Evolutionary conservation across 2,113 vertebrate species (phyloP).

Genomic region (Scomber colias): DNA sequence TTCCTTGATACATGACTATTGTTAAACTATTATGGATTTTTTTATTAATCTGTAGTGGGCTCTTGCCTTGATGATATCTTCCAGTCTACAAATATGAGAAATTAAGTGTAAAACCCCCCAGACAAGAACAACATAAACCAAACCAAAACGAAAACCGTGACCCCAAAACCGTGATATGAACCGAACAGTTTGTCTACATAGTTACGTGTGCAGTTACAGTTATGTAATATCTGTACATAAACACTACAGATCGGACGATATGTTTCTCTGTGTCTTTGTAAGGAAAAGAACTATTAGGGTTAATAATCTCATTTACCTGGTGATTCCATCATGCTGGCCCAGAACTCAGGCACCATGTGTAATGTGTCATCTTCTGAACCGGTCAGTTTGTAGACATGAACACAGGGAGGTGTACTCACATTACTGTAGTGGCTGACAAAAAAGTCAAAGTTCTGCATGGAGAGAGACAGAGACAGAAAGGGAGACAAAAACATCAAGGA

Average conservation of each 20-base stretch:
- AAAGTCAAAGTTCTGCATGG: constrained; percentile 94
- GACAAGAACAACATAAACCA: too few relatives aligned
- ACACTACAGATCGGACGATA: not conserved
- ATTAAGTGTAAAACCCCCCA: too few relatives aligned
- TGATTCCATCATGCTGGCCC: constrained; percentile 99
- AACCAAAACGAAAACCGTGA: too few relatives aligned
- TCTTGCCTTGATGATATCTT: too few relatives aligned
- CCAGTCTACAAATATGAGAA: too few relatives aligned
- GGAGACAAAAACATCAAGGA: not conserved
- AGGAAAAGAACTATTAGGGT: not conserved
- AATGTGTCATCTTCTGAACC: constrained; percentile 88
- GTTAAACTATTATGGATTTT: too few relatives aligned
- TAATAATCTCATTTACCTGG: constrained; percentile 81
- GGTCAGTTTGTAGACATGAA: constrained; percentile 95
- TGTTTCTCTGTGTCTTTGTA: not conserved
- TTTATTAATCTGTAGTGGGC: too few relatives aligned
- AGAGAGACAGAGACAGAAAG: not conserved
- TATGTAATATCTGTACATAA: not conserved
- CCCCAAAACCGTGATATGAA: too few relatives aligned
- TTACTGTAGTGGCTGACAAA: constrained; percentile 99
- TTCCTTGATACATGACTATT: too few relatives aligned
- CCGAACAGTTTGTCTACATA: too few relatives aligned
- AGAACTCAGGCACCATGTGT: constrained; percentile 93
- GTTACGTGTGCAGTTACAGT: not conserved
- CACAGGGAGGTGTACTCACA: constrained; percentile 93